Conservation (phyloP, 2,888 invertebrate species). For the Stegophylla sp. region DNA sequence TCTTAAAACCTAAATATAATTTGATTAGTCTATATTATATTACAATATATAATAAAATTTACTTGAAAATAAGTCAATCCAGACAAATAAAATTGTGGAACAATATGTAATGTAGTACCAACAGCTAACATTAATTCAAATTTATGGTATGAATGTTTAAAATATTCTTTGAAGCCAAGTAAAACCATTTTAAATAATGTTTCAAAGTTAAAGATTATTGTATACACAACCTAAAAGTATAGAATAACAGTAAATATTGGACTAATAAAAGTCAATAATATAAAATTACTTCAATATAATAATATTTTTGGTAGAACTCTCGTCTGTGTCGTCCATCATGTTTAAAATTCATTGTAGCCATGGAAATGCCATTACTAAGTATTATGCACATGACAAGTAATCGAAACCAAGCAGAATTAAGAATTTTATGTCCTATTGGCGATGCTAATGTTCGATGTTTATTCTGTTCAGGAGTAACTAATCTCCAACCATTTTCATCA, state of each 20-base stretch:
- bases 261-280: constrained; percentile 13
- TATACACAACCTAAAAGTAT: constrained; percentile 81
- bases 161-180: constrained; percentile 92
- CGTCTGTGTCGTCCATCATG: constrained; percentile 85
- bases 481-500: constrained; percentile 93
- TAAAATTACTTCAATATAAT: constrained; percentile 80
- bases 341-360: constrained; percentile 93
- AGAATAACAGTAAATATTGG: constrained; percentile 16
- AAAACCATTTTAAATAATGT: constrained; percentile 97
- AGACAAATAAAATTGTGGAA: constrained; percentile 90
- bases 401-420: constrained; percentile 90
- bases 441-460: constrained; percentile 89
- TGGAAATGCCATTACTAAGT: constrained; percentile 92
- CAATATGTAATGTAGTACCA: constrained; percentile 91
- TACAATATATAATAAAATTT: constrained; percentile 60
- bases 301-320: constrained; percentile 88
- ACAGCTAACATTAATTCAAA: constrained; percentile 92
- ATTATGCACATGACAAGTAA: constrained; percentile 93
- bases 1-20: constrained; percentile 78
- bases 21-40: background rate
- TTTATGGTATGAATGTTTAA: constrained; percentile 95
- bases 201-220: constrained; percentile 91
- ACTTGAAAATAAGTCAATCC: constrained; percentile 97
- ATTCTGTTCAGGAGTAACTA: constrained; percentile 95
- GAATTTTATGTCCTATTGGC: constrained; percentile 81